phyloP scores from a whole-genome alignment of 1,140 invertebrate species.

The Lineus longissimus region DNA sequence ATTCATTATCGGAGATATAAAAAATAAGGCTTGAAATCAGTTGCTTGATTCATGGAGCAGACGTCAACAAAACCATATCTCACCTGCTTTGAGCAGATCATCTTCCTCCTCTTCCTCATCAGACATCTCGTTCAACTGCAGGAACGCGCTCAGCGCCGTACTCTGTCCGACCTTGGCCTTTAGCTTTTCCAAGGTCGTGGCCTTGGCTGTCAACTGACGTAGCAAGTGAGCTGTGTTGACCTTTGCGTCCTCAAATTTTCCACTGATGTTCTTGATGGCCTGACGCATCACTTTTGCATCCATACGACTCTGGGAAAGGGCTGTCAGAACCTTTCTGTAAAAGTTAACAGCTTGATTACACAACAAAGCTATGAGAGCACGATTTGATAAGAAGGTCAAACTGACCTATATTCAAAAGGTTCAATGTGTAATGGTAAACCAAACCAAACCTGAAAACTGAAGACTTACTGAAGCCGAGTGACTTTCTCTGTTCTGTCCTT shows the following conservation, averaged over 20 bases:
- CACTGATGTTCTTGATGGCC: slow-evolving; percentile 42
- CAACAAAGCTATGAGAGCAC: no score
- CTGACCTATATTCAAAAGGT: neutral
- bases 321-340: slow-evolving; percentile 44
- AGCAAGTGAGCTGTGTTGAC: slow-evolving; percentile 42
- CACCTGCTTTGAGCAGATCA: slow-evolving; percentile 47
- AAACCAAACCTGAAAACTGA: no score
- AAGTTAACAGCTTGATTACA: neutral
- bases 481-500: slow-evolving; percentile 43
- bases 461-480: slow-evolving; percentile 46
- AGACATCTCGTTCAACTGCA: slow-evolving; percentile 49
- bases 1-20: no score
- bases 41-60: no score
- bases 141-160: slow-evolving; percentile 47
- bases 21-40: no score
- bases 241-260: slow-evolving; percentile 45
- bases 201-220: slow-evolving; percentile 43
- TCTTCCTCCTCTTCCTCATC: slow-evolving; percentile 47
- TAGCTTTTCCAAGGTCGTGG: slow-evolving; percentile 49
- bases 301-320: slow-evolving; percentile 46
- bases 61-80: slow-evolving; percentile 9
- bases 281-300: slow-evolving; percentile 51
- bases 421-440: neutral
- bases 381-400: neutral
- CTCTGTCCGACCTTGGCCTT: slow-evolving; percentile 47